Evolutionary conservation across 2,888 invertebrate species (phyloP), one percentile per base, ranked within the genome.

Genomic region (Dynastes grantii): DNA sequence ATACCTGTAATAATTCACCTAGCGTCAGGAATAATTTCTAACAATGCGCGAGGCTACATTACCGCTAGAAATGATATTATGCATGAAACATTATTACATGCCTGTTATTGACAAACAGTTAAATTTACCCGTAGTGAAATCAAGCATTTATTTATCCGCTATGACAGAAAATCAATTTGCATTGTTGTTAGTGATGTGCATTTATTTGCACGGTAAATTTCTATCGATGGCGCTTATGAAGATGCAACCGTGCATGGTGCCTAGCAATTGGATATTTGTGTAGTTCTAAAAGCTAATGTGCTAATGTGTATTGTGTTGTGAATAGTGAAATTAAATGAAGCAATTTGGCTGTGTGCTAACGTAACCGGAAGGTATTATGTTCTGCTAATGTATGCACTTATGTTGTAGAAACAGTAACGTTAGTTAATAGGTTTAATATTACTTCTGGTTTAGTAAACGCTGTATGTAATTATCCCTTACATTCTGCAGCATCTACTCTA

Each of bases 101-200:
- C 11, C 27, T 13, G 51, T 53, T 70, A 51, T 32, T 53, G 53
- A 51, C 29, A 11, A 32, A 70, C 40, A 32, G 1, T 29, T 70
- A 53, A 53, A 32, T 49, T 27, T 73, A 55, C 37, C 58, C 16
- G 63, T 22, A 27, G 29, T 13, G 11, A 40, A 64, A 29, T 29
- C 64, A 64, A 64, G 40, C 76, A 64, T 76, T 76, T 76, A 64
- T 76, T 64, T 76, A 22, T 49, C 16, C 16, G 4, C 13, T 29
- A 64, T 64, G 65, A 76, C 76, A 65, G 51, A 76, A 76, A 76
- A 76, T 76, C 76, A 51, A 76, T 76, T 65, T 64, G 13, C 53
- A 32, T 70, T 27, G 32, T 29, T 53, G 27, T 53, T 37, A n/a
- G 70, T 53, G 70, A 70, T 53, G 51, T 53, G 70, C 70, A 70